These are phyloP conservation scores for Drosophila sulfurigaster DNA, from an alignment of 1,140 invertebrate genomes.

Conservation along the genomic window DNA sequence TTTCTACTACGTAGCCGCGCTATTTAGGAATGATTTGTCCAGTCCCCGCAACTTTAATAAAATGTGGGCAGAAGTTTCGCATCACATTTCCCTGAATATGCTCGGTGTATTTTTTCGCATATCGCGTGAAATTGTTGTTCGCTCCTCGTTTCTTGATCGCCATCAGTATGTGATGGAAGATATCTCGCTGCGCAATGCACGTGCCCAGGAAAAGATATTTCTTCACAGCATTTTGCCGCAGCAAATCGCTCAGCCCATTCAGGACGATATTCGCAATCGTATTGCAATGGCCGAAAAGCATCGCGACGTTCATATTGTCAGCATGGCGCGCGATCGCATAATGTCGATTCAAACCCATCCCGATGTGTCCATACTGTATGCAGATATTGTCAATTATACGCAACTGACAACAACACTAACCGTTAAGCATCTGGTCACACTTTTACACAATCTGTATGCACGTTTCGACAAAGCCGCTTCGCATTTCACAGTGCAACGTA, in stretches of 20 bases:
- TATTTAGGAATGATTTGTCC: constrained; percentile 56
- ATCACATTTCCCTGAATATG: constrained; percentile 90
- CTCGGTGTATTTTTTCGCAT: constrained; percentile 94
- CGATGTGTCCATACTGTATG: constrained; percentile 96
- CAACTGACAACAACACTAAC: constrained; percentile 92
- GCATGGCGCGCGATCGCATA: constrained; percentile 87
- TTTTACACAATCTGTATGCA: constrained; percentile 96
- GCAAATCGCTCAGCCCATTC: constrained; percentile 92
- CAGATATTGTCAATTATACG: constrained; percentile 98
- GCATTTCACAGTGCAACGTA: constrained; percentile 90
- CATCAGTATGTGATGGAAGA: constrained; percentile 94
- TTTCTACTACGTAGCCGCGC: constrained; percentile 87
- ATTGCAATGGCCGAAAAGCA: constrained; percentile 85
- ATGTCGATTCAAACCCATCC: constrained; percentile 94
- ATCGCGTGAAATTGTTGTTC: constrained; percentile 93
- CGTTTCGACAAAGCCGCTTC: constrained; percentile 96
- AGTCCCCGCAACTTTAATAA: constrained; percentile 15
- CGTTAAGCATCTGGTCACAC: constrained; percentile 93
- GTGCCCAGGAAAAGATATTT: constrained; percentile 93
- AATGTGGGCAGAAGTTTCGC: constrained; percentile 88
- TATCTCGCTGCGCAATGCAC: constrained; percentile 91
- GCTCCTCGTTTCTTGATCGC: constrained; percentile 94
- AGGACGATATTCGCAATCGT: constrained; percentile 89
- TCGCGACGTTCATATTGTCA: neutral
- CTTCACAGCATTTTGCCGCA: constrained; percentile 94